Evolutionary conservation across 2,888 invertebrate species (phyloP).

Genomic region (Dioctria linearis): DNA sequence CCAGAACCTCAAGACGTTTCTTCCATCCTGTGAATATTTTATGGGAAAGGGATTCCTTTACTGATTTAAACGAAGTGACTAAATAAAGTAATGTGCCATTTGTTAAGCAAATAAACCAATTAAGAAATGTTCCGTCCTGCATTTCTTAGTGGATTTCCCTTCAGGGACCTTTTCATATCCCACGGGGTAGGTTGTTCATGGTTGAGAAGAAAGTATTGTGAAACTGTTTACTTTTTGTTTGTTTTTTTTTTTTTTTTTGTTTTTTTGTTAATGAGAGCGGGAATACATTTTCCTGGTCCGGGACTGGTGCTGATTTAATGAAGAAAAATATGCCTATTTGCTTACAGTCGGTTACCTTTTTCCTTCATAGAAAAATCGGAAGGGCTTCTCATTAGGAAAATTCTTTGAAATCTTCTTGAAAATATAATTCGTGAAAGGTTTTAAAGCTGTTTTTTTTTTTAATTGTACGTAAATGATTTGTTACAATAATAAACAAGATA

Average conservation of each 20-base stretch:
- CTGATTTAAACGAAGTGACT: constrained; percentile 51
- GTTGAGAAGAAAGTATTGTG: constrained; percentile 23
- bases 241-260: too few relatives aligned
- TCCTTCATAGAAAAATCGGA: too few relatives aligned
- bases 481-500: too few relatives aligned
- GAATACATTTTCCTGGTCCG: neutral
- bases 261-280: constrained; percentile 15
- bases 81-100: constrained; percentile 48
- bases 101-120: constrained; percentile 49
- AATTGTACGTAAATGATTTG: too few relatives aligned
- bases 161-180: neutral
- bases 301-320: constrained; percentile 18
- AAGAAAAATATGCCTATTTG: constrained; percentile 10
- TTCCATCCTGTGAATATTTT: constrained; percentile 36
- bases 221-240: constrained; percentile 16
- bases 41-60: constrained; percentile 48
- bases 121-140: constrained; percentile 48
- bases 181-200: constrained; percentile 11
- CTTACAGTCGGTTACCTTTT: too few relatives aligned
- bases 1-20: constrained; percentile 10
- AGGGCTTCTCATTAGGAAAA: too few relatives aligned
- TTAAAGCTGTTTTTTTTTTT: too few relatives aligned
- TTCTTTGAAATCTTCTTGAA: too few relatives aligned
- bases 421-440: too few relatives aligned
- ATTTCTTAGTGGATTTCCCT: constrained; percentile 23